Percentiles rank a stretch among this genome's conserved stretches.
phyloP scores from a whole-genome alignment of 2,888 invertebrate species.

The Xanthia togata region DNA sequence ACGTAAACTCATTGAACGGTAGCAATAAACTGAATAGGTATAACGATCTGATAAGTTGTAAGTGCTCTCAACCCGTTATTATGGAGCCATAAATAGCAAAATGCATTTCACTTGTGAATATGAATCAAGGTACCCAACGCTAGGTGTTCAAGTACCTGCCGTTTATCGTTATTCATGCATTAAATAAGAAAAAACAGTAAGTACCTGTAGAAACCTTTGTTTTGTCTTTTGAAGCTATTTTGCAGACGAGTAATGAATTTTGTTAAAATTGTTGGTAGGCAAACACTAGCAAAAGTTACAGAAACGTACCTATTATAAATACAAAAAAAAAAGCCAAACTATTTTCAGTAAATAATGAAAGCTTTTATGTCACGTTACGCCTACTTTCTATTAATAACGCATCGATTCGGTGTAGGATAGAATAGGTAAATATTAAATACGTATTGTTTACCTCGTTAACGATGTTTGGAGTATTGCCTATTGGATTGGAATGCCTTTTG shows the following conservation, averaged over 20 bases:
- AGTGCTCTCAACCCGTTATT: slow-evolving; percentile 71
- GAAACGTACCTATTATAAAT: neutral
- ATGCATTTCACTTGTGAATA: slow-evolving; percentile 65
- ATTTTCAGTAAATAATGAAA: neutral
- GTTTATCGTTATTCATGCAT: neutral
- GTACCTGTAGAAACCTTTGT: neutral
- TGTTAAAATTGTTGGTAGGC: neutral
- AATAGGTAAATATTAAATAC: slow-evolving; percentile 33
- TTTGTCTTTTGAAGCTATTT: neutral
- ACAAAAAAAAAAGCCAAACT: neutral
- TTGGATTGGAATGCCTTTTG: slow-evolving; percentile 21
- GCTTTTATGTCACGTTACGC: neutral
- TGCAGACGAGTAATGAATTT: neutral
- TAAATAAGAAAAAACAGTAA: no score
- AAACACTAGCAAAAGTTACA: neutral
- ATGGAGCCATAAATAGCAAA: slow-evolving; percentile 70
- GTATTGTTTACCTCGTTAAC: slow-evolving; percentile 31
- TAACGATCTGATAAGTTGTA: slow-evolving; percentile 72
- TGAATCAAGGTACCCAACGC: slow-evolving; percentile 45
- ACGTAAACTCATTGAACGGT: slow-evolving; percentile 62
- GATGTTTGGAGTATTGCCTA: slow-evolving; percentile 3
- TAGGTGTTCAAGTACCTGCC: slow-evolving; percentile 41
- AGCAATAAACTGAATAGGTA: slow-evolving; percentile 71
- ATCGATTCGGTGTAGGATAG: neutral
- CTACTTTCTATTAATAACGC: neutral